A percentile compares a stretch with the other conserved stretches of the same genome.
Evolutionary conservation across 1,140 invertebrate species (phyloP).

Genomic region (Camponotus vicinus): DNA sequence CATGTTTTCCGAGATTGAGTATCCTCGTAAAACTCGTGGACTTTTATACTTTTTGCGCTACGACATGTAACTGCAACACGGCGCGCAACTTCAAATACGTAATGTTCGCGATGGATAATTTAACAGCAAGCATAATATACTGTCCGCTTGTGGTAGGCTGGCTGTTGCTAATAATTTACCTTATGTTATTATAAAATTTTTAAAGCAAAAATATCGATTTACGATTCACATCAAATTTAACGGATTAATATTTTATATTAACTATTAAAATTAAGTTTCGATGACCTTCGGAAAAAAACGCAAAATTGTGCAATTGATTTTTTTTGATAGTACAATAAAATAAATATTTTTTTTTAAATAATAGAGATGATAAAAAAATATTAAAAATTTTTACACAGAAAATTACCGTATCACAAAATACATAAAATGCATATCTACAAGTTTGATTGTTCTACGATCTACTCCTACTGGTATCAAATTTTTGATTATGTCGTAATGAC

Average conservation of each 20-base stretch:
- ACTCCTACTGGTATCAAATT: not conserved
- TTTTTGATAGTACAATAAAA: not conserved
- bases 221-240: not conserved
- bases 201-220: not conserved
- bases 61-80: constrained; percentile 1
- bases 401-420: not conserved
- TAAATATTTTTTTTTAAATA: not conserved
- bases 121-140: constrained; percentile 15
- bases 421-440: not conserved
- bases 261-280: not conserved
- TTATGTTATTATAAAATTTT: not conserved
- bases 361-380: not conserved
- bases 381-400: not conserved
- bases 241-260: not conserved
- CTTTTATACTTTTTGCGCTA: constrained; percentile 22
- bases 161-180: constrained; percentile 15
- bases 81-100: constrained; percentile 16
- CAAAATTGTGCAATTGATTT: not conserved
- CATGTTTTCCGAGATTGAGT: constrained; percentile 53
- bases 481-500: not conserved
- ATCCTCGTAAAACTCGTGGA: constrained; percentile 31
- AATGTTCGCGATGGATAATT: constrained; percentile 25
- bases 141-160: not conserved
- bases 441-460: not conserved
- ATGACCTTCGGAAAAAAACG: not conserved